Evolutionary conservation across 1,140 invertebrate genomes (phyloP).

Genomic region (Muscidifurax raptorellus): DNA sequence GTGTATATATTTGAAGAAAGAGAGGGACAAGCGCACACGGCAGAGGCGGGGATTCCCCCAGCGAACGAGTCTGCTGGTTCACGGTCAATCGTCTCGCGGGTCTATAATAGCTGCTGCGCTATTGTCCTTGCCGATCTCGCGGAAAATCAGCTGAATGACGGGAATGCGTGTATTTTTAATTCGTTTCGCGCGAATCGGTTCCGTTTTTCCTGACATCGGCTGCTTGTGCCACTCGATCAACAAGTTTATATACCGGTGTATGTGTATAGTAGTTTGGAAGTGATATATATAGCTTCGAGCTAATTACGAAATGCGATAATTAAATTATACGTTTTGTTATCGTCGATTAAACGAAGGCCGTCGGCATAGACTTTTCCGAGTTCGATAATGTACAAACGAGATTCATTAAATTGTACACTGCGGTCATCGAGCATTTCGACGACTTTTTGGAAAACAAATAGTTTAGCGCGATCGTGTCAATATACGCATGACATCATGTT

Average conservation of each 20-base stretch:
- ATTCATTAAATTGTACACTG: no score
- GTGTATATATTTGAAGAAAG: background rate
- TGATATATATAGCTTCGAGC: background rate
- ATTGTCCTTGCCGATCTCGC: constrained; percentile 3
- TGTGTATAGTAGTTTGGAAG: no score
- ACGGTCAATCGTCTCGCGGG: background rate
- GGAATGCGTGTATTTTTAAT: background rate
- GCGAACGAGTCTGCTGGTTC: background rate
- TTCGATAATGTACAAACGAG: background rate
- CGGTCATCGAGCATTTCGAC: background rate
- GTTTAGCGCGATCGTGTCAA: no score
- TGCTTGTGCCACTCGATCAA: no score
- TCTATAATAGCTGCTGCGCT: background rate
- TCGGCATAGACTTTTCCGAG: background rate
- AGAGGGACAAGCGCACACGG: no score
- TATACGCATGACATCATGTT: background rate
- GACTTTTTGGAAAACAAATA: no score
- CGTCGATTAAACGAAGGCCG: background rate
- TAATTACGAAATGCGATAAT: background rate
- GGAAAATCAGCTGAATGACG: background rate
- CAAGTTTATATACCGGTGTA: no score
- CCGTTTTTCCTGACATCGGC: background rate
- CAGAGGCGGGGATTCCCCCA: background rate
- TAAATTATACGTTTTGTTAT: background rate
- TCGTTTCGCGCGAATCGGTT: background rate